Evolutionary conservation across 1,140 invertebrate genomes (phyloP), one percentile per base, ranked within the genome.

Genomic region (Pseudobourletiella spinata): DNA sequence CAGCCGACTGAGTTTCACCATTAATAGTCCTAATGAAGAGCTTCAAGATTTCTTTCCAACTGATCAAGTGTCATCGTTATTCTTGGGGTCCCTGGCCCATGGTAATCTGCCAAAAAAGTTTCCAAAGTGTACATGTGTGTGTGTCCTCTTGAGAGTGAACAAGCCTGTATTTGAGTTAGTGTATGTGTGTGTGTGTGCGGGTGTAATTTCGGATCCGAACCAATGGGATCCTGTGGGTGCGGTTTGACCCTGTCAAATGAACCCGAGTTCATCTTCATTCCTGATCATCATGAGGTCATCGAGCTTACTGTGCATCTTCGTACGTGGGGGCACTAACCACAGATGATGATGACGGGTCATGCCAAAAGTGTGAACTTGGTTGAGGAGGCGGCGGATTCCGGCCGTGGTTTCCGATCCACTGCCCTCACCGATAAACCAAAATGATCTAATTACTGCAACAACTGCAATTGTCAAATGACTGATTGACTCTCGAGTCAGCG

Each of bases 21-120:
- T 18, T 54, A 52, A 54, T 61, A 61, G 59, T 61, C 59, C 51
- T 61, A 15, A 50, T 42, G 18, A 61, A 61, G 59, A 61, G 59
- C 59, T 61, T 61, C 30, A 61, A 30, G 14, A 59, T 30, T 50
- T 18, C 57, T n/a, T 16, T 48, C 24, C 44, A 28, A 48, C 57
- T 59, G 57, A 59, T 50, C 20, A 8, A 48, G 44, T 59, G 57
- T 59, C 57, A 59, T 59, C 57, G 16, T 16, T n/a, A n/a, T n/a
- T 24, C 15, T 43, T 25, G 30, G 32, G 39, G 32, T 16, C 22
- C 2, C 29, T 8, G 20, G 6, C 44, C 44, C 44, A 6, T 15
- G 6, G 11, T 22, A 48, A 48, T 18, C 44, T 48, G 44, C 44
- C 44, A 48, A 48, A 48, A 48, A n/a, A 39, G n/a, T 39, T n/a